A percentile compares a stretch with the other conserved stretches of the same genome.
These are phyloP conservation scores for Anguilla marmorata DNA, from an alignment of 2,797 vertebrate species.

Conservation along the genomic window DNA sequence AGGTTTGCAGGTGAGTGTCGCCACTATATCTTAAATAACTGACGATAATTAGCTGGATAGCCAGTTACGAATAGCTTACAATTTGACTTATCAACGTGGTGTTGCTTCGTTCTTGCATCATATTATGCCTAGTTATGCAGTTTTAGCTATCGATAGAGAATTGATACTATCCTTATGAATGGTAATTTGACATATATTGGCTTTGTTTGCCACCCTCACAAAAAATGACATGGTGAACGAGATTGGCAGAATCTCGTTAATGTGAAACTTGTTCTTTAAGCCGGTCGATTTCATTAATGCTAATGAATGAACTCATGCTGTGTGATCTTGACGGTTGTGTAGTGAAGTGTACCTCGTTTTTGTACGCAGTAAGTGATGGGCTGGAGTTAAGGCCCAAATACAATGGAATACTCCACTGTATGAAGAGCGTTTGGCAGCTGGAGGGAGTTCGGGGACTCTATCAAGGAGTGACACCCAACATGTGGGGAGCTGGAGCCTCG, in stretches of 20 bases:
- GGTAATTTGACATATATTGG: not conserved
- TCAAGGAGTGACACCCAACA: conserved; percentile 83
- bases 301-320: not conserved
- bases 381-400: conserved; percentile 81
- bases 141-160: too few relatives aligned
- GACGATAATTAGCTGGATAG: not conserved
- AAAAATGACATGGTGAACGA: not conserved
- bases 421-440: conserved; percentile 78
- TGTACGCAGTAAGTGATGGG: conserved; percentile 74
- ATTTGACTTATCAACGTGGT: not conserved
- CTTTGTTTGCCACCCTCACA: not conserved
- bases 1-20: conserved; percentile 76
- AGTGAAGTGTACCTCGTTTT: not conserved
- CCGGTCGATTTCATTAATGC: not conserved
- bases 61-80: too few relatives aligned
- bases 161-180: not conserved
- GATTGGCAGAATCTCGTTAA: not conserved
- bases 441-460: conserved; percentile 82
- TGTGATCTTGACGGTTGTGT: not conserved
- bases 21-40: not conserved
- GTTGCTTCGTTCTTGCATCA: not conserved
- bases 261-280: not conserved
- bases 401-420: conserved; percentile 79
- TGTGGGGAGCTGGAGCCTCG: conserved; percentile 81
- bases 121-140: not conserved